Conservation (phyloP, 1,140 invertebrate genomes). For the Drosophila serrata region DNA sequence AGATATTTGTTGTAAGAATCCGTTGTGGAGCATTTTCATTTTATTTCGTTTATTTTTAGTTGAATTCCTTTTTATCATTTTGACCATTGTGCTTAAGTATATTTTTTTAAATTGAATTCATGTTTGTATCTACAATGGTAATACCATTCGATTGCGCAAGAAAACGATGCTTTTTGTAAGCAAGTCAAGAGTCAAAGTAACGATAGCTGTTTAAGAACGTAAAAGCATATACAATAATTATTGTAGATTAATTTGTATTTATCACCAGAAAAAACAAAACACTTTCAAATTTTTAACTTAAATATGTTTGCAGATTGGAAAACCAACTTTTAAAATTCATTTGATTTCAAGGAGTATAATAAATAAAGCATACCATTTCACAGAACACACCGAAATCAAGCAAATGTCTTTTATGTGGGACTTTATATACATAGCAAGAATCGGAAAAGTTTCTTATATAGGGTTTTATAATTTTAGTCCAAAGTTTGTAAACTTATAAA, state of each 20-base stretch:
- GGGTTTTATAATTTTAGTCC: not conserved
- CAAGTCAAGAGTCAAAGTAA: constrained; percentile 55
- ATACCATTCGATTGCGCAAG: constrained; percentile 14
- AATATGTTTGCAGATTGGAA: constrained; percentile 52
- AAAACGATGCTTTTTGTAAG: constrained; percentile 24
- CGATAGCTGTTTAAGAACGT: constrained; percentile 53
- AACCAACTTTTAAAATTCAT: constrained; percentile 44
- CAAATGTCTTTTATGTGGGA: not conserved
- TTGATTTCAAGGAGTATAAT: constrained; percentile 56
- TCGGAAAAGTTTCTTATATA: not conserved
- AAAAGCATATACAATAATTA: constrained; percentile 60
- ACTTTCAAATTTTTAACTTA: constrained; percentile 48
- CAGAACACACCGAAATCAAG: constrained; percentile 24
- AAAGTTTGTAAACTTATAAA: too few species aligned
- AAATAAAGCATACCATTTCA: constrained; percentile 67
- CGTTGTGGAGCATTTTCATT: constrained; percentile 33
- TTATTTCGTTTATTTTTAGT: constrained; percentile 48
- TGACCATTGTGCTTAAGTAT: constrained; percentile 23
- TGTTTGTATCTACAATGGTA: constrained; percentile 35
- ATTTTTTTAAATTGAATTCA: constrained; percentile 36
- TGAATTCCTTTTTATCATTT: constrained; percentile 22
- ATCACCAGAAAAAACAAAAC: constrained; percentile 35
- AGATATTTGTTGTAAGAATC: constrained; percentile 72
- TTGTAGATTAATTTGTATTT: constrained; percentile 63
- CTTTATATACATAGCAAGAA: not conserved